Conservation (phyloP, 2,888 invertebrate species). For the Lepidochitona cinerea region DNA sequence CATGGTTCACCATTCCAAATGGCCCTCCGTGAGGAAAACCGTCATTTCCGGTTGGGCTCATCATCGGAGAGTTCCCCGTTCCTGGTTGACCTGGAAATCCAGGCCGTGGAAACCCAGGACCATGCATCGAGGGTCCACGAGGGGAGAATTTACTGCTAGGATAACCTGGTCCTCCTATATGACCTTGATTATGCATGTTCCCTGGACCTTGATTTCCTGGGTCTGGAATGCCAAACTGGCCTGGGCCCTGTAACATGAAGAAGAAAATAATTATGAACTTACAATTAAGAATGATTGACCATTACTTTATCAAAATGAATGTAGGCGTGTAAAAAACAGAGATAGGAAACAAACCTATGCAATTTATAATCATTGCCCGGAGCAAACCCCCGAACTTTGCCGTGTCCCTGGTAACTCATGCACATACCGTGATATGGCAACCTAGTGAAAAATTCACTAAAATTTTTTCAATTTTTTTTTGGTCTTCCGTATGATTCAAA, state of each 20-base stretch:
- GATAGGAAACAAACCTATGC: too few relatives aligned
- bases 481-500: too few relatives aligned
- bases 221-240: not conserved
- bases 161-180: not conserved
- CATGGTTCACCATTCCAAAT: not conserved
- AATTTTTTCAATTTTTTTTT: too few relatives aligned
- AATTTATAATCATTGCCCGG: too few relatives aligned
- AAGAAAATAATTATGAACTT: not conserved
- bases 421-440: too few relatives aligned
- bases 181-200: conserved; percentile 2
- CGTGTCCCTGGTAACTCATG: too few relatives aligned
- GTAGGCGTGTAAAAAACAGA: too few relatives aligned
- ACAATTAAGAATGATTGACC: not conserved
- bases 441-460: too few relatives aligned
- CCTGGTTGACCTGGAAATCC: not conserved
- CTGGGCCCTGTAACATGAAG: conserved; percentile 2
- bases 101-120: not conserved
- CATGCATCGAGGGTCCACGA: not conserved
- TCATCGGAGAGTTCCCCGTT: not conserved
- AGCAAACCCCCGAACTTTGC: too few relatives aligned
- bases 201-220: not conserved
- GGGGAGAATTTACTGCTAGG: not conserved
- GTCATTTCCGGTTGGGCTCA: not conserved
- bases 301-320: too few relatives aligned
- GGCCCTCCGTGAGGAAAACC: not conserved